Evolutionary conservation across 1,140 invertebrate species (phyloP), one percentile per base, ranked within the genome.

Genomic region (Stegodyphus mimosarum): DNA sequence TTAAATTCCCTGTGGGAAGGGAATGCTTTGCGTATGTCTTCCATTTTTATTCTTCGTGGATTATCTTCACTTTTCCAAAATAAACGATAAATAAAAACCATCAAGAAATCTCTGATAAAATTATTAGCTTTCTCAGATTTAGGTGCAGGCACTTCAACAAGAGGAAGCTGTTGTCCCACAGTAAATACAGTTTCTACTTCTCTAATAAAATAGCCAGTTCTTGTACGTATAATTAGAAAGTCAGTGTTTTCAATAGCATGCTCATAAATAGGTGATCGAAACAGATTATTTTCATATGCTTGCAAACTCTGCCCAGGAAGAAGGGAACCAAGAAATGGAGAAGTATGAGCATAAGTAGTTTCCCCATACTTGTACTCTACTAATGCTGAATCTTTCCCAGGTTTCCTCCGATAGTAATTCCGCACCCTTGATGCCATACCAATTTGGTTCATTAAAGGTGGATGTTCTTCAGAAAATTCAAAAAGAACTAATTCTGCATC

Each of bases 351-450:
- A 89, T 97, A 98, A 0, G 97, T 96, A 9, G 96, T 94, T 90
- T 99, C 98, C 2, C 98, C 99, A 89, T 96, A 99, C 88, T 95
- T 94, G 88, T 95, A 96, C 10, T 94, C 93, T 49, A 95, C 95
- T 0, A 98, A 96, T 0, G 95, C 95, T 48, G 93, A 92, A 89
- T 99, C 97, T 91, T 98, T 99, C 0, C 95, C 96, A 1, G 96
- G 95, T 90, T 92, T 93, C 90, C 83, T 72, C 6, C 70, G 66
- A 89, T 99, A 99, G 90, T 99, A 99, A 90, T 99, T 99, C 90
- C 99, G 98, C 66, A 99, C 94, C 91, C 98, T 98, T 0, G 97
- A 97, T 88, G 97, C 98, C 98, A 99, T 99, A 77, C 98, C 98
- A 55, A 95, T 94, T 92, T 98, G 97, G 91, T 95, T 98, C 90